These are phyloP conservation scores for Pocota personata DNA, from an alignment of 2,888 invertebrate genomes.

Conservation along the genomic window DNA sequence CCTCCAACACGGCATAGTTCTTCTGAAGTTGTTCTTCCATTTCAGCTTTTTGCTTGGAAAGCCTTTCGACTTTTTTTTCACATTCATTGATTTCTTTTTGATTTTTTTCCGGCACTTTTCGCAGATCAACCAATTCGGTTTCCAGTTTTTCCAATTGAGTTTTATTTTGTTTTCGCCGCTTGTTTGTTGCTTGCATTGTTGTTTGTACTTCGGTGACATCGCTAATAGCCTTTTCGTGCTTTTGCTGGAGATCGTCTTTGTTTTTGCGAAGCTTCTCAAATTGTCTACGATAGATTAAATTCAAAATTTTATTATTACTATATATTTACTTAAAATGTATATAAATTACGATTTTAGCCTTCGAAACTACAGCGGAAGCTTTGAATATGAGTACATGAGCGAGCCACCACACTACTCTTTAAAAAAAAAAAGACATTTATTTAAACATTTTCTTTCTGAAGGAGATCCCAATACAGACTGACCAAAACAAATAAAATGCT, in stretches of 20 bases:
- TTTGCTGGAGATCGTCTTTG: conserved; percentile 85
- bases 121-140: conserved; percentile 87
- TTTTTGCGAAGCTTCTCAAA: conserved; percentile 84
- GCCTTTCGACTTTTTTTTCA: conserved; percentile 84
- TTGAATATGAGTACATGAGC: no score
- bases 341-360: no score
- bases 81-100: conserved; percentile 87
- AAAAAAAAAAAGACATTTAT: no score
- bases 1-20: conserved; percentile 84
- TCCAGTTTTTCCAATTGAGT: conserved; percentile 87
- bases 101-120: conserved; percentile 89
- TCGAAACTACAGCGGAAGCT: no score
- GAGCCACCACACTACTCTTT: no score
- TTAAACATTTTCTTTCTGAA: no score
- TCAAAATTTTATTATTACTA: not conserved
- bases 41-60: conserved; percentile 84
- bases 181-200: conserved; percentile 87
- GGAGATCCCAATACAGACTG: no score
- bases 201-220: conserved; percentile 87
- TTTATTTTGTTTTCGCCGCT: conserved; percentile 89
- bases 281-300: conserved; percentile 82
- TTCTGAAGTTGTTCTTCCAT: conserved; percentile 86
- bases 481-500: no score
- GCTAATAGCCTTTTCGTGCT: conserved; percentile 86
- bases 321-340: no score